Percentiles rank a stretch among this genome's conserved stretches.
Evolutionary conservation across 2,888 invertebrate species (phyloP).

Genomic region (Acrocyrtus sp.): DNA sequence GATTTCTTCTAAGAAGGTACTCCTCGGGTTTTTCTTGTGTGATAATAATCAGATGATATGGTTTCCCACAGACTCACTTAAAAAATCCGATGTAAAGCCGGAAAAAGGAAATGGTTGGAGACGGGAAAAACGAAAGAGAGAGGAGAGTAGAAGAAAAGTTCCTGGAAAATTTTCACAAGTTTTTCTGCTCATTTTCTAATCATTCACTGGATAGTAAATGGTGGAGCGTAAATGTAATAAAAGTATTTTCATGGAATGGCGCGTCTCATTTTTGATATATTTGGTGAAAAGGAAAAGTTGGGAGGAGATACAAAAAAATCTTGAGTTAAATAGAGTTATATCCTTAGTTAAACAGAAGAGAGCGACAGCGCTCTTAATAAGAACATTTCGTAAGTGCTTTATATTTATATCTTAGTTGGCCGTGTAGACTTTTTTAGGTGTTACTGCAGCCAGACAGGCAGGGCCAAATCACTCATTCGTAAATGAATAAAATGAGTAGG

Average conservation of each 20-base stretch:
- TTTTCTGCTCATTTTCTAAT: background rate
- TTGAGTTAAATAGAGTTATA: no score
- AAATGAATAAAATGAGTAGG: slow-evolving; percentile 29
- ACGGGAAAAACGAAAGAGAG: background rate
- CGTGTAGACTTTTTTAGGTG: no score
- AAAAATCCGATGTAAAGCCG: no score
- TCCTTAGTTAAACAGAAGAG: no score
- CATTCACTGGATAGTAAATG: slow-evolving; percentile 7
- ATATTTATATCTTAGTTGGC: no score
- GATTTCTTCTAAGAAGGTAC: no score
- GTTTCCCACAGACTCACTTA: slow-evolving; percentile 7
- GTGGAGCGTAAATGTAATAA: slow-evolving; percentile 23
- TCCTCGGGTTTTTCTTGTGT: no score
- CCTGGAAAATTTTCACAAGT: slow-evolving; percentile 9
- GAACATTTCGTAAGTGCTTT: no score
- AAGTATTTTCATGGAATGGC: slow-evolving; percentile 29
- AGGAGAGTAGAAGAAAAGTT: slow-evolving; percentile 4
- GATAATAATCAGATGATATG: no score
- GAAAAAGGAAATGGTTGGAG: no score
- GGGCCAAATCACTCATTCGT: slow-evolving; percentile 35
- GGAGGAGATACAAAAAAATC: background rate
- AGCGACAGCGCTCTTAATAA: no score
- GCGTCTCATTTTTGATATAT: slow-evolving; percentile 4
- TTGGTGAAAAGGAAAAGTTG: background rate
- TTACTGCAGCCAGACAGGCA: slow-evolving; percentile 12